Conservation (phyloP, 2,888 invertebrate species). For the Leucoptera coffeella region DNA sequence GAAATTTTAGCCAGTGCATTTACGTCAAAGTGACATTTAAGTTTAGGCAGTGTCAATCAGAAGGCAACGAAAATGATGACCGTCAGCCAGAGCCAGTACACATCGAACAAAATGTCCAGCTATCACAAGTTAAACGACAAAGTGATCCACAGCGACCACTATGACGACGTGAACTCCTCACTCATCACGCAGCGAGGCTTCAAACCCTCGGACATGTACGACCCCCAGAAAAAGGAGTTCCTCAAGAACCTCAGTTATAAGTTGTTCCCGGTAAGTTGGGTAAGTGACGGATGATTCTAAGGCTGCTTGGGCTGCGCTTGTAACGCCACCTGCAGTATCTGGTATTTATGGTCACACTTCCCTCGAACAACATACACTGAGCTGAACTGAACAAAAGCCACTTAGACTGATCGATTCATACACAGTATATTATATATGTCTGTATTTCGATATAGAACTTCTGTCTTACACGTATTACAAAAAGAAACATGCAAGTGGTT, state of each 20-base stretch:
- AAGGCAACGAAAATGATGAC: slow-evolving; percentile 54
- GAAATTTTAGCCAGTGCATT: no score
- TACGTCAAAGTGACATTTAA: no score
- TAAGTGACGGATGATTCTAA: no score
- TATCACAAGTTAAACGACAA: slow-evolving; percentile 44
- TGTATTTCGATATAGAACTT: no score
- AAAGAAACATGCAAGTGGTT: no score
- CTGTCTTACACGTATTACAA: no score
- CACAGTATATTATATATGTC: no score
- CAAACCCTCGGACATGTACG: slow-evolving; percentile 79
- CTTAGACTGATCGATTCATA: no score
- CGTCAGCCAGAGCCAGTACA: slow-evolving; percentile 46
- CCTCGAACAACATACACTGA: slow-evolving; percentile 1
- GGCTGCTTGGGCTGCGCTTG: slow-evolving; percentile 11
- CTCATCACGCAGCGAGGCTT: slow-evolving; percentile 70
- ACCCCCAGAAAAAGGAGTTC: slow-evolving; percentile 75
- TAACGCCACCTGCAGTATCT: no score
- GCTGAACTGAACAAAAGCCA: background rate
- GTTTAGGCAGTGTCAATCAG: no score
- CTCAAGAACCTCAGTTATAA: slow-evolving; percentile 73
- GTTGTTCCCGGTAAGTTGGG: slow-evolving; percentile 77
- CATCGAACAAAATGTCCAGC: slow-evolving; percentile 45
- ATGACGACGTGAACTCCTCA: slow-evolving; percentile 49
- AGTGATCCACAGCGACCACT: slow-evolving; percentile 37
- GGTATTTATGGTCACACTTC: background rate